phyloP scores from a whole-genome alignment of 2,888 invertebrate genomes.

The Siphonodentalium dalli region DNA sequence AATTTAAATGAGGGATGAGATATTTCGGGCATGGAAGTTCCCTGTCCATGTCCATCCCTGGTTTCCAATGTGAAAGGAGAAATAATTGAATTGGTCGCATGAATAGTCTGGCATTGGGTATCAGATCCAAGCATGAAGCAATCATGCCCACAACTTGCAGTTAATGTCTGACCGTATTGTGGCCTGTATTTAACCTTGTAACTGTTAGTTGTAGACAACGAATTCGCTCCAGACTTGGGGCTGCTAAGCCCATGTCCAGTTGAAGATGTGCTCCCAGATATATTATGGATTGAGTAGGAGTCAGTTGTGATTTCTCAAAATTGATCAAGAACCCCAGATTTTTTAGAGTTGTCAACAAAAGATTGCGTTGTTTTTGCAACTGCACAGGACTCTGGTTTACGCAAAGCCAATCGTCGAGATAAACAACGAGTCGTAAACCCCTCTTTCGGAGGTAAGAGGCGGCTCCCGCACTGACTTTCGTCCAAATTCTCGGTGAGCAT shows the following conservation, averaged over 20 bases:
- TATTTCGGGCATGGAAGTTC: conserved; percentile 10
- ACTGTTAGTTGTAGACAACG: not conserved
- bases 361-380: too few relatives aligned
- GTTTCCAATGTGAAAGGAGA: too few relatives aligned
- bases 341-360: too few relatives aligned
- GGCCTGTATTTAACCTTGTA: not conserved
- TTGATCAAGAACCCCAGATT: conserved; percentile 6
- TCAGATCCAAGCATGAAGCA: conserved; percentile 10
- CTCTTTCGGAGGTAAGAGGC: too few relatives aligned
- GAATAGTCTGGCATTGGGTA: conserved; percentile 7
- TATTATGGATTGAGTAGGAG: not conserved
- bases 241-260: not conserved
- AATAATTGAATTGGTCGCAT: conserved; percentile 14
- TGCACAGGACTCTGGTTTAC: too few relatives aligned
- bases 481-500: too few relatives aligned
- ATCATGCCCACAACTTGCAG: conserved; percentile 16
- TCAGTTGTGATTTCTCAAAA: not conserved
- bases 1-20: conserved; percentile 11
- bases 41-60: not conserved
- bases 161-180: conserved; percentile 4
- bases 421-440: too few relatives aligned
- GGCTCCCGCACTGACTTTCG: too few relatives aligned
- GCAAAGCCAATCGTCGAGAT: too few relatives aligned
- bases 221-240: not conserved
- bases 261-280: not conserved